Evolutionary conservation across 1,140 invertebrate genomes (phyloP).

Genomic region (Colletes gigas): DNA sequence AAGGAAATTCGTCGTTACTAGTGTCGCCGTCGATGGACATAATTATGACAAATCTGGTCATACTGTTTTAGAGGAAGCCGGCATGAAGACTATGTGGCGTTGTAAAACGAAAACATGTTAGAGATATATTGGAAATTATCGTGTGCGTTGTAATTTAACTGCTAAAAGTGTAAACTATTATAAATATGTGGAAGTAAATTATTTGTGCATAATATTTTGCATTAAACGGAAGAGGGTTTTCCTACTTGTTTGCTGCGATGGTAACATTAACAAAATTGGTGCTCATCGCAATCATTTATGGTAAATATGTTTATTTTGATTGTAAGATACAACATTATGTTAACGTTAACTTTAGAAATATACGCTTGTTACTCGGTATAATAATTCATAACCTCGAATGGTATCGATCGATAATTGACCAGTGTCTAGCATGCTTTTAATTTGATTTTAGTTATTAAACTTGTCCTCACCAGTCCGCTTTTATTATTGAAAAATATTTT

Average conservation of each 20-base stretch:
- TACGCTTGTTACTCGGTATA: not conserved
- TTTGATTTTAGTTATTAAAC: conserved; percentile 25
- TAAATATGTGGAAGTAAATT: conserved; percentile 58
- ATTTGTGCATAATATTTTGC: not conserved
- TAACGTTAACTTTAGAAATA: not conserved
- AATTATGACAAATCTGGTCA: too few relatives aligned
- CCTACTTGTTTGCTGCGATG: conserved; percentile 51
- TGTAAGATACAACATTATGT: not conserved
- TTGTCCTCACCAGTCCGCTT: not conserved
- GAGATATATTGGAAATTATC: not conserved
- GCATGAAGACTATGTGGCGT: conserved; percentile 26
- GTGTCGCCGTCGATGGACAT: too few relatives aligned
- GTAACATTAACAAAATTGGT: conserved; percentile 67
- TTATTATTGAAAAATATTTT: not conserved
- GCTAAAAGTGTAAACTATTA: conserved; percentile 9
- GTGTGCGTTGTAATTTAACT: conserved; percentile 12
- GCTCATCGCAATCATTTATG: conserved; percentile 62
- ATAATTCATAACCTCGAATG: conserved; percentile 66
- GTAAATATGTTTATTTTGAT: conserved; percentile 49
- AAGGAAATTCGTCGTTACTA: too few relatives aligned
- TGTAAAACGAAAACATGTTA: conserved; percentile 34
- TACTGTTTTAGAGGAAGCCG: conserved; percentile 10
- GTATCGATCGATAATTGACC: conserved; percentile 64
- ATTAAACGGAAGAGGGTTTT: conserved; percentile 10
- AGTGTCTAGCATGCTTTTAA: conserved; percentile 21